phyloP scores from a whole-genome alignment of 2,797 vertebrate species.

The Clarias platycephalus region DNA sequence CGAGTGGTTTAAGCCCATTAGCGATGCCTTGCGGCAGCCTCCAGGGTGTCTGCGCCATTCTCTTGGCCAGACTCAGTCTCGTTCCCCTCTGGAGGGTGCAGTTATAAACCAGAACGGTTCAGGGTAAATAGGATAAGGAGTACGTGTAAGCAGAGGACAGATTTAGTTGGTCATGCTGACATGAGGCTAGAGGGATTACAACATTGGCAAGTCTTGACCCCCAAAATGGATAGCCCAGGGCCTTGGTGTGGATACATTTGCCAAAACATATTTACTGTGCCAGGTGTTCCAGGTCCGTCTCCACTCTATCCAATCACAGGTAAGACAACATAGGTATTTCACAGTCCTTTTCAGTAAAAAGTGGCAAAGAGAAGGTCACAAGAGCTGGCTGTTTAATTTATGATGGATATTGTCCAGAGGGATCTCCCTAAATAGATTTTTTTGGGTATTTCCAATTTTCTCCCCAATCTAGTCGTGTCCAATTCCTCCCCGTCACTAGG shows the following conservation, averaged over 20 bases:
- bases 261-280: constrained; percentile 13
- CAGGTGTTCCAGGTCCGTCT: too few relatives aligned
- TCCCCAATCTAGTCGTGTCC: too few relatives aligned
- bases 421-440: too few relatives aligned
- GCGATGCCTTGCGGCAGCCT: constrained; percentile 58
- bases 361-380: too few relatives aligned
- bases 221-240: constrained; percentile 55
- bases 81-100: constrained; percentile 45
- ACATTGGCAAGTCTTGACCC: constrained; percentile 56
- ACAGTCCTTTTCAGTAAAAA: too few relatives aligned
- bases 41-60: constrained; percentile 47
- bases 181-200: constrained; percentile 63
- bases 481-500: too few relatives aligned
- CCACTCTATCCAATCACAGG: too few relatives aligned
- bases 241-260: background rate
- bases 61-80: constrained; percentile 53
- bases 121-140: constrained; percentile 69
- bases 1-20: constrained; percentile 67
- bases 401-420: too few relatives aligned
- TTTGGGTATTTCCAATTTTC: too few relatives aligned
- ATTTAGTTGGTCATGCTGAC: constrained; percentile 69
- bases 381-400: too few relatives aligned
- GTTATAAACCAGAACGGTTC: constrained; percentile 48
- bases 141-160: constrained; percentile 53
- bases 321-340: too few relatives aligned